phyloP scores from a whole-genome alignment of 2,888 invertebrate genomes.

The Leptinotarsa juncta region DNA sequence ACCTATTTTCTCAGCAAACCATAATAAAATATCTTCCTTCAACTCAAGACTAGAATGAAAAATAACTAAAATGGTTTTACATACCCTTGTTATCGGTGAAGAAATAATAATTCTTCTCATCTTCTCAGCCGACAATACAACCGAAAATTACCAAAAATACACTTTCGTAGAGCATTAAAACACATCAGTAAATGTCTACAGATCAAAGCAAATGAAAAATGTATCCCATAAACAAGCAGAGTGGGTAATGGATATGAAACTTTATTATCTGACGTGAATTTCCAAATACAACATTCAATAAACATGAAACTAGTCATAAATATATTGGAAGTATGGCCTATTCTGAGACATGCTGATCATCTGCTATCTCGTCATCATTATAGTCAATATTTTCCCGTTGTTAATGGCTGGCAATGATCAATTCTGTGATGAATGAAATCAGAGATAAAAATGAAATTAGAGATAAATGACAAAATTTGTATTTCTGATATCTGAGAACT shows the following conservation, averaged over 20 bases:
- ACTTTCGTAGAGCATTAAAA: neutral
- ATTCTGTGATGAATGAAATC: too few relatives aligned
- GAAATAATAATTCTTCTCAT: neutral
- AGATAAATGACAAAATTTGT: too few relatives aligned
- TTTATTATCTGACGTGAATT: neutral
- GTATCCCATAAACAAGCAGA: neutral
- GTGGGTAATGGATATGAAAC: slow-evolving; percentile 2
- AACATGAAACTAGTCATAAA: slow-evolving; percentile 8
- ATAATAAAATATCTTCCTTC: too few relatives aligned
- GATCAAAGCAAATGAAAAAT: neutral
- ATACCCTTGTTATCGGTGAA: neutral
- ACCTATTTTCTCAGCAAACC: too few relatives aligned
- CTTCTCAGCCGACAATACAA: neutral
- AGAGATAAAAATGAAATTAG: too few relatives aligned
- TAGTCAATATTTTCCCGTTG: too few relatives aligned
- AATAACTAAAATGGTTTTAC: neutral
- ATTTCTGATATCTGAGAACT: too few relatives aligned
- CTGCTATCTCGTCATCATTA: neutral
- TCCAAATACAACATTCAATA: slow-evolving; percentile 9
- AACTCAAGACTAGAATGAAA: too few relatives aligned
- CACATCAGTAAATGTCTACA: neutral
- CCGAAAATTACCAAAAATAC: too few relatives aligned
- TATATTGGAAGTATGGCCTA: neutral
- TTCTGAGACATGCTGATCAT: neutral
- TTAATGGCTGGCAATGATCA: too few relatives aligned